A percentile compares a stretch with the other conserved stretches of the same genome.
Conservation (phyloP, 2,113 vertebrate genomes). For the Nesoenas mayeri region DNA sequence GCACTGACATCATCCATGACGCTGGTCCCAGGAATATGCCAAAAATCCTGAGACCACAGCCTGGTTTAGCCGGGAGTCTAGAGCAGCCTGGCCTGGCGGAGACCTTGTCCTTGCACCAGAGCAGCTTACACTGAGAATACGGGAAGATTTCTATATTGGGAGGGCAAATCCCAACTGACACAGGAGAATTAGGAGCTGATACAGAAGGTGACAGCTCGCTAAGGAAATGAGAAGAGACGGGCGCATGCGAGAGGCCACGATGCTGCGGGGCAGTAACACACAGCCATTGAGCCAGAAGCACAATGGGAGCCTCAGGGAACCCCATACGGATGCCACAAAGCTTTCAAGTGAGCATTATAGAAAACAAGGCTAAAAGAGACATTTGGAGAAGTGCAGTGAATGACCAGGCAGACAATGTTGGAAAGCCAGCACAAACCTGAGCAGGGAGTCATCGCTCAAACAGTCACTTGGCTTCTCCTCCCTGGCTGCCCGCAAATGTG, state of each 20-base stretch:
- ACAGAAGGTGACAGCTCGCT: background rate
- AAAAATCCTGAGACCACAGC: background rate
- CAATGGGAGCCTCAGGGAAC: background rate
- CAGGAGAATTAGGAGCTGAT: conserved; percentile 21
- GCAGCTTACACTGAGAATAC: conserved; percentile 38
- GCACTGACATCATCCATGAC: background rate
- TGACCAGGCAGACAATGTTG: rapidly evolving
- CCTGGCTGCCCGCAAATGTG: background rate
- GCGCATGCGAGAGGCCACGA: background rate
- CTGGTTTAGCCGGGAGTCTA: rapidly evolving
- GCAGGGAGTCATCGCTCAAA: background rate
- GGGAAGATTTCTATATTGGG: conserved; percentile 34
- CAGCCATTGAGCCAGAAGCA: background rate
- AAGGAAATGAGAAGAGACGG: background rate
- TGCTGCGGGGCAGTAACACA: background rate
- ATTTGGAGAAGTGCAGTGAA: background rate
- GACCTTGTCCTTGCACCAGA: conserved; percentile 32
- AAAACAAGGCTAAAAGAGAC: background rate
- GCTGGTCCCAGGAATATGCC: background rate
- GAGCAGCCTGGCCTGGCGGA: background rate
- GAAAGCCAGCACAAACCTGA: background rate
- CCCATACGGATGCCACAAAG: background rate
- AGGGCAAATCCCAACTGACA: conserved; percentile 57
- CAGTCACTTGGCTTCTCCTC: background rate
- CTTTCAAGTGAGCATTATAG: background rate